Evolutionary conservation across 2,113 vertebrate genomes (phyloP).

Genomic region (Heptranchias perlo): DNA sequence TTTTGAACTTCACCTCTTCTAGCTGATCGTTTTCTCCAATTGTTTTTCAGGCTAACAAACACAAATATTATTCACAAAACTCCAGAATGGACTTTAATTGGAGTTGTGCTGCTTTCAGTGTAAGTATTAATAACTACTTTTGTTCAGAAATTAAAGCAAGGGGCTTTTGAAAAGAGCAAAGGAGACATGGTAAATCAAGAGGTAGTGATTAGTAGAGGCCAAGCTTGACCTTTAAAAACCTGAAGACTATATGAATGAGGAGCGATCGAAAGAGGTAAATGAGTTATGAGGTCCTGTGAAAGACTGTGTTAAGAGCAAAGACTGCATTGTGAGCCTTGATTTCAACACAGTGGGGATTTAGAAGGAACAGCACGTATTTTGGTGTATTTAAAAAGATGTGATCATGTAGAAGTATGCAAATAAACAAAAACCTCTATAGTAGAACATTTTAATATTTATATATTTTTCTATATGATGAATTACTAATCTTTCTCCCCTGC

Average conservation of each 20-base stretch:
- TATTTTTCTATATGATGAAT: not conserved
- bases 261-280: not conserved
- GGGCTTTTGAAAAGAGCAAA: not conserved
- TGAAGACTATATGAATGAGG: not conserved
- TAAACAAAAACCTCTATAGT: not conserved
- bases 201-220: not conserved
- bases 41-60: slow-evolving; percentile 64
- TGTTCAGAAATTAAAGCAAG: not conserved
- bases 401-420: not conserved
- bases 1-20: not conserved
- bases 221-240: not conserved
- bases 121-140: slow-evolving; percentile 54
- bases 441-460: not conserved
- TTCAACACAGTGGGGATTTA: not conserved
- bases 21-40: not conserved
- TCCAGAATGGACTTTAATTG: slow-evolving; percentile 67
- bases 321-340: not conserved
- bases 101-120: slow-evolving; percentile 62
- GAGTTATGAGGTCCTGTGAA: not conserved
- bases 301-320: not conserved
- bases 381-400: not conserved
- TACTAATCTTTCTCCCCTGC: not conserved
- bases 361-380: not conserved
- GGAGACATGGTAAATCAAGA: not conserved
- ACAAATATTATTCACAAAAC: slow-evolving; percentile 68